Percentiles rank a stretch among this genome's conserved stretches.
Evolutionary conservation across 2,113 vertebrate genomes (phyloP).

Genomic region (Leptocoma aspasia): DNA sequence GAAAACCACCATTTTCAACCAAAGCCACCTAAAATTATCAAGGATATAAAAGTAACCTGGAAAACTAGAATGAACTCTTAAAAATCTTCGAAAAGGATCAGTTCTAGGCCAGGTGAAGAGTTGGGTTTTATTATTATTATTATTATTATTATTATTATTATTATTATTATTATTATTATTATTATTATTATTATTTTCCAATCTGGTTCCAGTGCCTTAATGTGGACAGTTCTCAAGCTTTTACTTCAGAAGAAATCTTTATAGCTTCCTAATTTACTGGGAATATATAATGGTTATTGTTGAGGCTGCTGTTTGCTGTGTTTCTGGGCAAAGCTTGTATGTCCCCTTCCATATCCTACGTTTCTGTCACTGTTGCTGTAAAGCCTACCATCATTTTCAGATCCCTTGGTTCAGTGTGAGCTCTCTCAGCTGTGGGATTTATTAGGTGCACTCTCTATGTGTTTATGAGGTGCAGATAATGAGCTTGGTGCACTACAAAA

Average conservation of each 20-base stretch:
- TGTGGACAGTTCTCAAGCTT: background rate
- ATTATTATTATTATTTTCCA: background rate
- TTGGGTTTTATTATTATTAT: fast-evolving
- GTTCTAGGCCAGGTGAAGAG: background rate
- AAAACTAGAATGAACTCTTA: background rate
- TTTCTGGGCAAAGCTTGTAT: background rate
- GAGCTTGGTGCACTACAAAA: background rate
- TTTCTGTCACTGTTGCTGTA: background rate
- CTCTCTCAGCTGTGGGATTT: background rate
- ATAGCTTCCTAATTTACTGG: background rate
- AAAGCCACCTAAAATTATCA: background rate
- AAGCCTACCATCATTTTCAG: background rate
- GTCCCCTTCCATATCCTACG: background rate
- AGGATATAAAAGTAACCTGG: background rate
- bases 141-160: fast-evolving
- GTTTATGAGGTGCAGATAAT: slow-evolving; percentile 27
- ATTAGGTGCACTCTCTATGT: background rate
- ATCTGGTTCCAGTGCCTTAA: background rate
- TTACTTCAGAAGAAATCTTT: background rate
- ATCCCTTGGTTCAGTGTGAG: background rate
- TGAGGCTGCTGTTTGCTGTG: background rate
- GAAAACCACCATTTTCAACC: background rate
- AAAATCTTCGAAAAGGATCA: background rate
- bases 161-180: background rate
- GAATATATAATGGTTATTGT: background rate